phyloP scores from a whole-genome alignment of 2,113 vertebrate genomes.

The Psophia crepitans region DNA sequence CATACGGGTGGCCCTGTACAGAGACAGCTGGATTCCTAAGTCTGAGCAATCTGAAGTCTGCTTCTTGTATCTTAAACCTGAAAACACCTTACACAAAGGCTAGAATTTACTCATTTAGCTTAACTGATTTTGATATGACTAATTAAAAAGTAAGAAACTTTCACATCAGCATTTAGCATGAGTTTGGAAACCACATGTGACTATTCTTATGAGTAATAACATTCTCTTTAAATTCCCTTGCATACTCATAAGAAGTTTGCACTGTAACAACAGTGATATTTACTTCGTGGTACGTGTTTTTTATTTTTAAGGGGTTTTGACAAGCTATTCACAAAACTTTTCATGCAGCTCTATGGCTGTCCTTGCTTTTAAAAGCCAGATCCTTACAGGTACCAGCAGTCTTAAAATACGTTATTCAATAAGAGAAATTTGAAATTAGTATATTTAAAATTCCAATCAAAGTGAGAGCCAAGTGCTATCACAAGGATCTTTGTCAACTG shows the following conservation, averaged over 20 bases:
- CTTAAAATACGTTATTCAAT: neutral
- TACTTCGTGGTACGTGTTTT: neutral
- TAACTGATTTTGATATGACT: neutral
- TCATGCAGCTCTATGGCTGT: neutral
- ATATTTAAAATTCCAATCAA: neutral
- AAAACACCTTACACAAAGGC: neutral
- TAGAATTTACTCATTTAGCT: neutral
- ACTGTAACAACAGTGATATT: neutral
- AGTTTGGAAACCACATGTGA: neutral
- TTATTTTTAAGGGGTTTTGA: neutral
- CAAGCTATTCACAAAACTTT: neutral
- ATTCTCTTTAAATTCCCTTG: fast-evolving
- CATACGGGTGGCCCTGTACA: fast-evolving
- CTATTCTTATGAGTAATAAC: neutral
- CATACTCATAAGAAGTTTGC: neutral
- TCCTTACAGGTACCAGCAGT: neutral
- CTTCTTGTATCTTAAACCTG: neutral
- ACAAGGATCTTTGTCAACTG: neutral
- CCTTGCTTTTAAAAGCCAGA: neutral
- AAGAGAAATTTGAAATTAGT: neutral
- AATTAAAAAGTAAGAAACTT: neutral
- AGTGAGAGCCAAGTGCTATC: neutral
- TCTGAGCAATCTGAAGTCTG: neutral
- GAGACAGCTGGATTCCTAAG: neutral
- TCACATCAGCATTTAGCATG: neutral